Conservation (phyloP, 2,797 vertebrate genomes). For the Onychomys arenicola region DNA sequence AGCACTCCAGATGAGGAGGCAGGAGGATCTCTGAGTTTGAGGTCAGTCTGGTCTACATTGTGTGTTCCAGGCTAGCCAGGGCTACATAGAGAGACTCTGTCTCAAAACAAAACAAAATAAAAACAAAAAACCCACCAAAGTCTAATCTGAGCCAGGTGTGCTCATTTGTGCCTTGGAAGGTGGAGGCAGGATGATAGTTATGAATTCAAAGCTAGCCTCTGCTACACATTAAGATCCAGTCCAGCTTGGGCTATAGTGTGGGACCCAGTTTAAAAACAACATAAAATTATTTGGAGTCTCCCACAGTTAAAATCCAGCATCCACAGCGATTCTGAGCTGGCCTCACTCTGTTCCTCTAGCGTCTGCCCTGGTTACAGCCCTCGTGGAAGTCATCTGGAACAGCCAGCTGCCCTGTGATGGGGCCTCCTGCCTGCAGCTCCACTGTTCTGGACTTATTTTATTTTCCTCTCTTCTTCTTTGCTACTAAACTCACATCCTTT, state of each 20-base stretch:
- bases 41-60: not conserved
- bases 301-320: slow-evolving; percentile 44
- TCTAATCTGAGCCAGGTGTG: not conserved
- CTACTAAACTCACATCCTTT: not conserved
- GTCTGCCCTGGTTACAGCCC: not conserved
- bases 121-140: not conserved
- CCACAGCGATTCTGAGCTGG: not conserved
- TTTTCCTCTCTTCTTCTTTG: not conserved
- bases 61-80: not conserved
- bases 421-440: not conserved
- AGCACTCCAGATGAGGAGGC: not conserved
- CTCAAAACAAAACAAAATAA: not conserved
- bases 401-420: not conserved
- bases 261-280: not conserved
- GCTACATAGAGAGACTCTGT: not conserved
- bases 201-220: not conserved
- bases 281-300: not conserved
- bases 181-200: not conserved
- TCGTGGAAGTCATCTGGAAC: not conserved
- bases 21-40: not conserved
- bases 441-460: not conserved
- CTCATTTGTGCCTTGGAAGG: not conserved
- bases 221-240: not conserved
- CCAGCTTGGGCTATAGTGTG: not conserved
- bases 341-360: not conserved